Evolutionary conservation across 1,140 invertebrate genomes (phyloP).

Genomic region (Watersipora subatra): DNA sequence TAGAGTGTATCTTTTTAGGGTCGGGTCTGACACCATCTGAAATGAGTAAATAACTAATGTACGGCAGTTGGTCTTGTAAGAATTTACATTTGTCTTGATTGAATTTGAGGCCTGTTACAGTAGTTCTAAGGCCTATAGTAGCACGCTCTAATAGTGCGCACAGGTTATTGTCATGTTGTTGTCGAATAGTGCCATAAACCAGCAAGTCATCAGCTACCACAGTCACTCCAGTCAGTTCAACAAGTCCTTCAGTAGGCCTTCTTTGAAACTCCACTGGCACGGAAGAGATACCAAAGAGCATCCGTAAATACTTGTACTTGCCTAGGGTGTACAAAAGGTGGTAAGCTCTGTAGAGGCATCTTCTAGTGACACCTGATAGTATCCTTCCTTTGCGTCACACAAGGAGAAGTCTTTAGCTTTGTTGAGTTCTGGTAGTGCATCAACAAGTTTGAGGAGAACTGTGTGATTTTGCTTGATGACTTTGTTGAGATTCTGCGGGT

Average conservation of each 20-base stretch:
- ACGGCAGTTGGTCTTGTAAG: background rate
- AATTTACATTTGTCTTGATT: background rate
- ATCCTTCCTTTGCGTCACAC: too few species aligned
- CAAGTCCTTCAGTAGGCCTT: background rate
- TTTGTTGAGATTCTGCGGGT: background rate
- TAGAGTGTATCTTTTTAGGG: background rate
- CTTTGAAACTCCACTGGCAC: background rate
- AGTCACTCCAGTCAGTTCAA: background rate
- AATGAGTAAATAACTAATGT: background rate
- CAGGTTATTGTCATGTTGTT: background rate
- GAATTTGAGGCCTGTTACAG: background rate
- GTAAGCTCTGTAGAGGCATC: too few species aligned
- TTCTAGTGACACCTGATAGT: too few species aligned
- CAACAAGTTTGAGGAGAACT: background rate
- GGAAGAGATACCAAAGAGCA: background rate
- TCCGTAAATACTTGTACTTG: background rate
- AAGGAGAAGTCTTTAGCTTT: too few species aligned
- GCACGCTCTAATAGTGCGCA: background rate
- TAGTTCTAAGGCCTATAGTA: too few species aligned
- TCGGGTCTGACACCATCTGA: background rate
- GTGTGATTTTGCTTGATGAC: background rate
- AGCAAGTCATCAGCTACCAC: background rate
- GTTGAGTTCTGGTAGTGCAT: too few species aligned
- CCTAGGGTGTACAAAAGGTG: too few species aligned
- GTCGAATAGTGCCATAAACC: background rate